Evolutionary conservation across 2,797 vertebrate species (phyloP).

Genomic region (Sebastolobus alascanus): DNA sequence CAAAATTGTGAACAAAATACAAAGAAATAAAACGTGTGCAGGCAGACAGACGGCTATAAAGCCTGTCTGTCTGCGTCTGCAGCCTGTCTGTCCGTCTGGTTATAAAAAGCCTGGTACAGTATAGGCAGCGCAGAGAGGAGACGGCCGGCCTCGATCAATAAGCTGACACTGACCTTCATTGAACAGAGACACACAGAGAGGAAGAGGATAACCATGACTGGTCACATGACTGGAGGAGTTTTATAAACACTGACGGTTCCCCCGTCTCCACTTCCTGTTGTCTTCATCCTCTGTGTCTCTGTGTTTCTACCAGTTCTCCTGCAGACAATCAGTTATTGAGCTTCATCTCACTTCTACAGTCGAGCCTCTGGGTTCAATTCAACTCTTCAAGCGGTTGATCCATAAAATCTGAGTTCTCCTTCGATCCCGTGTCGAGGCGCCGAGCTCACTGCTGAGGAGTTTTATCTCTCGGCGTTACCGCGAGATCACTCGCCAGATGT

Average conservation of each 20-base stretch:
- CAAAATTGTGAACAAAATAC: neutral
- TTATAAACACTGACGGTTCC: slow-evolving; percentile 1
- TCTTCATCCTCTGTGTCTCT: neutral
- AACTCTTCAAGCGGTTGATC: slow-evolving; percentile 3
- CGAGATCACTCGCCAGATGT: no score
- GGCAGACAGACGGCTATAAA: neutral
- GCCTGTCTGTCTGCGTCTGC: slow-evolving; percentile 5
- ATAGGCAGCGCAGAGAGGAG: slow-evolving; percentile 38
- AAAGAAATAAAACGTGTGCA: neutral
- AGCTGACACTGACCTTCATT: slow-evolving; percentile 64
- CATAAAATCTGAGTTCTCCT: neutral
- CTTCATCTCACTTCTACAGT: neutral
- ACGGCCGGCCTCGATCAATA: slow-evolving; percentile 48
- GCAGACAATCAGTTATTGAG: neutral
- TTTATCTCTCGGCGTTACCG: neutral
- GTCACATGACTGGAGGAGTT: slow-evolving; percentile 16
- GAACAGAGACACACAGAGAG: slow-evolving; percentile 29
- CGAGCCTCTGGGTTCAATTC: slow-evolving; percentile 5
- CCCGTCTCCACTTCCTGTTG: slow-evolving; percentile 28
- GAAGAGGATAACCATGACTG: neutral
- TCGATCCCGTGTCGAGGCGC: neutral
- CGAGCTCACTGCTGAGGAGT: neutral
- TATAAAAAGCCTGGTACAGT: slow-evolving; percentile 49
- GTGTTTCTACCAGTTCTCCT: neutral
- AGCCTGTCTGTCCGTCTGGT: slow-evolving; percentile 37